Evolutionary conservation across 2,113 vertebrate genomes (phyloP), one percentile per base, ranked within the genome.

Genomic region (Triplophysa dalaica): DNA sequence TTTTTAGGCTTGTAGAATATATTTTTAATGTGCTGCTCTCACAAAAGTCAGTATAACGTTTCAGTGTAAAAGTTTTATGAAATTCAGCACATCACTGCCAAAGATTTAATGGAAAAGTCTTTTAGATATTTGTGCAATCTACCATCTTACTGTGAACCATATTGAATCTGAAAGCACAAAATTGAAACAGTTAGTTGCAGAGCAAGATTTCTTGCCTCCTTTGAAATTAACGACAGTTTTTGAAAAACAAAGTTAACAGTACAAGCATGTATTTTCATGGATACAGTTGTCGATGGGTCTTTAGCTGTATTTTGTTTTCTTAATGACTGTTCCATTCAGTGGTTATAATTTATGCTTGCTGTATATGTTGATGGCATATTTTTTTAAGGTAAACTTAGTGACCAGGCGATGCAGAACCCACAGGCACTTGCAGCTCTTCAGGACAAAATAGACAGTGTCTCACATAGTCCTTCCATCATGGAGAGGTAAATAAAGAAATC

Each of bases 391-490:
- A 87, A 85, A 54, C 80, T 81, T 43, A 79, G 80, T 3, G 81
- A 85, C 80, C 85, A 85, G 82, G 85, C 80, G 22, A 84, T 84
- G 80, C 84, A 85, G 81, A 85, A 83, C 66, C 85, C 87, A 45
- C 85, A 85, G 70, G 85, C 82, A 2, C 48, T 86, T 76, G 84
- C 82, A 22, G 83, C 85, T 64, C 78, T 83, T 81, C 87, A 86
- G 69, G 87, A 88, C 76, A 82, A 84, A 80, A 41, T 84, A 52
- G 85, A 88, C 85, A 85, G 66, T 33, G 38, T 81, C 61, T 81
- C 85, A 73, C 85, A 86, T 33, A 78, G 64, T 79, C 78, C 82
- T 75, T 88, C 80, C 75, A 77, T 83, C 68, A 83, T 88, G 75
- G 85, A 86, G 58, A 88, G 82, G 87, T 88, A 62, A 83, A 81